phyloP scores from a whole-genome alignment of 2,888 invertebrate genomes.

The Amiota minor region DNA sequence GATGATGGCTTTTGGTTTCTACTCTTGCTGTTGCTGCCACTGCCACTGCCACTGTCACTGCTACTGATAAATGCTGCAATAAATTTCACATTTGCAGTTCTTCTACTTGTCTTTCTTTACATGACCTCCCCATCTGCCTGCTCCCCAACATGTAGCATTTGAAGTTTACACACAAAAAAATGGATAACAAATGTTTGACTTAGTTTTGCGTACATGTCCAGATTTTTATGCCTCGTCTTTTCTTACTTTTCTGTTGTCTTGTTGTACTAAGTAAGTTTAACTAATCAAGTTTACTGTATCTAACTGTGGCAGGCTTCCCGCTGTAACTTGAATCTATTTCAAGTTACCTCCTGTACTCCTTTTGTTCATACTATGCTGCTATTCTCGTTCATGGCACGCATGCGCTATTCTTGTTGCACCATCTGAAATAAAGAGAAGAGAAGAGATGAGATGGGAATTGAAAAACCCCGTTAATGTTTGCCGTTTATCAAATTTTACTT shows the following conservation, averaged over 20 bases:
- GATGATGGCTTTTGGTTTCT: slow-evolving; percentile 5
- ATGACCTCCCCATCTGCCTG: slow-evolving; percentile 11
- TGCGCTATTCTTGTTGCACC: slow-evolving; percentile 45
- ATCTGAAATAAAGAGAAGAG: slow-evolving; percentile 10
- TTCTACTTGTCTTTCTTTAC: slow-evolving; percentile 31
- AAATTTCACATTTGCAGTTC: slow-evolving; percentile 59
- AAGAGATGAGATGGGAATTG: neutral
- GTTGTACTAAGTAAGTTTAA: neutral
- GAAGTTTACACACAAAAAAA: neutral
- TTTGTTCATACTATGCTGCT: slow-evolving; percentile 40
- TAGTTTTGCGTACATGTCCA: slow-evolving; percentile 45
- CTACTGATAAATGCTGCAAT: slow-evolving; percentile 43
- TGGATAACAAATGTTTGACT: slow-evolving; percentile 63
- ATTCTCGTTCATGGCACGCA: slow-evolving; percentile 56
- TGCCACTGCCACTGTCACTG: slow-evolving; percentile 51
- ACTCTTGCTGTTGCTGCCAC: slow-evolving; percentile 48
- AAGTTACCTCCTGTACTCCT: slow-evolving; percentile 30
- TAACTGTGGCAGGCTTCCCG: slow-evolving; percentile 26
- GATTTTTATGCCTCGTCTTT: slow-evolving; percentile 18
- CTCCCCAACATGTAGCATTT: neutral
- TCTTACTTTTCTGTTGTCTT: neutral
- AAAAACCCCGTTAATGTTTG: slow-evolving; percentile 52
- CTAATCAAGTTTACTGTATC: slow-evolving; percentile 4
- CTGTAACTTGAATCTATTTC: slow-evolving; percentile 24
- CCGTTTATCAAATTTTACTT: slow-evolving; percentile 49